These are phyloP conservation scores for Ophion slaviceki DNA, from an alignment of 2,888 invertebrate species.

Conservation along the genomic window DNA sequence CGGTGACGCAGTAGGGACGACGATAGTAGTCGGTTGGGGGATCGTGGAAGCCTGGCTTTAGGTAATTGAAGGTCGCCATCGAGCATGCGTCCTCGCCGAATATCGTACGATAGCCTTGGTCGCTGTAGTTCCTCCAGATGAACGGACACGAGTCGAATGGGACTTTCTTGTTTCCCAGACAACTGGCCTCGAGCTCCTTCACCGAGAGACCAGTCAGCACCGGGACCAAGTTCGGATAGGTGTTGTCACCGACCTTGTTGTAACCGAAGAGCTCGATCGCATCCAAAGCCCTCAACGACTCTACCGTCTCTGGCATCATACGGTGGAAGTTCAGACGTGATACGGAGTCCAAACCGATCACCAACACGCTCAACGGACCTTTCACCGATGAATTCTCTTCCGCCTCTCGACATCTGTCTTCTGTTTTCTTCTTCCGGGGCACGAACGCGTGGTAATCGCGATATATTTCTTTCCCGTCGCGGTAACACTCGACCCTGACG, in stretches of 20 bases:
- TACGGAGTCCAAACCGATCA: conserved; percentile 94
- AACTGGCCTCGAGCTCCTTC: conserved; percentile 88
- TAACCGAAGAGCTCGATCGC: conserved; percentile 94
- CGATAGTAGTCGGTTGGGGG: conserved; percentile 94
- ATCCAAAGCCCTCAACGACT: conserved; percentile 86
- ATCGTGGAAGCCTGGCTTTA: conserved; percentile 90
- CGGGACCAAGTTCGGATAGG: conserved; percentile 95
- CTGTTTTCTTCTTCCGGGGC: conserved; percentile 82
- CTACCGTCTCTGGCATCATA: conserved; percentile 90
- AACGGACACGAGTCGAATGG: conserved; percentile 92
- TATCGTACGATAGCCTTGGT: conserved; percentile 90
- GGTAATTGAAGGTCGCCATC: conserved; percentile 92
- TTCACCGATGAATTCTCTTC: conserved; percentile 53
- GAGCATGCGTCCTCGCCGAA: conserved; percentile 93
- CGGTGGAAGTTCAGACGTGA: conserved; percentile 94
- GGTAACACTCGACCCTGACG: conserved; percentile 87
- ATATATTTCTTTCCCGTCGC: conserved; percentile 84
- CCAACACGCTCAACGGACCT: conserved; percentile 88
- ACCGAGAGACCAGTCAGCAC: conserved; percentile 90
- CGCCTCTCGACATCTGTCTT: conserved; percentile 71
- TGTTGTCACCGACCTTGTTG: conserved; percentile 97
- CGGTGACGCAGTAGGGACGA: conserved; percentile 89
- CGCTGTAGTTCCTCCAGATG: conserved; percentile 92
- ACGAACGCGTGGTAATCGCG: conserved; percentile 89
- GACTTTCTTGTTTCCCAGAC: conserved; percentile 86